Percentiles rank a stretch among this genome's conserved stretches.
Conservation (phyloP, 1,140 invertebrate genomes). For the Diabrotica virgifera region DNA sequence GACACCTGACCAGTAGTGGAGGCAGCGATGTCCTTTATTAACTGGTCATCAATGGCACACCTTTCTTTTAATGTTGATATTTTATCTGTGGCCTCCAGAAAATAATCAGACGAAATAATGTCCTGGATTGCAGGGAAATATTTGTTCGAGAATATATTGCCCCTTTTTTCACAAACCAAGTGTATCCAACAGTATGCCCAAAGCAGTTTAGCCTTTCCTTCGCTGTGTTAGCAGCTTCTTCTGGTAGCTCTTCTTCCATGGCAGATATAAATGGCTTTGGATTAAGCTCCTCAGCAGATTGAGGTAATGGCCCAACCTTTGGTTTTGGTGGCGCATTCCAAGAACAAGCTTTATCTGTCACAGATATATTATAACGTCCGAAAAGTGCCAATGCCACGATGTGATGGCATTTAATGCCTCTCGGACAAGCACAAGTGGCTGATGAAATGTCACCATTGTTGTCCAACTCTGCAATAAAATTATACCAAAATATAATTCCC, state of each 20-base stretch:
- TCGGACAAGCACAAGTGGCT: conserved; percentile 19
- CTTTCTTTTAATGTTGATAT: conserved; percentile 13
- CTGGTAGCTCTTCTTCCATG: conserved; percentile 14
- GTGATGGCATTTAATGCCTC: conserved; percentile 27
- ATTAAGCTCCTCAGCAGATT: conserved; percentile 20
- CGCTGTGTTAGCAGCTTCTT: conserved; percentile 12
- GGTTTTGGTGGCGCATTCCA: conserved; percentile 23
- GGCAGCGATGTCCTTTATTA: conserved; percentile 16
- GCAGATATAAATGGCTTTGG: conserved; percentile 22
- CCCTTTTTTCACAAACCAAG: conserved; percentile 19
- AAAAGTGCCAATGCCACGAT: conserved; percentile 19
- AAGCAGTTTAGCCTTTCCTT: conserved; percentile 13
- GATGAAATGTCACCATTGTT: neutral
- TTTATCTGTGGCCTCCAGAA: conserved; percentile 10
- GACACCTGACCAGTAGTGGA: conserved; percentile 20
- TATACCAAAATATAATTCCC: too few relatives aligned
- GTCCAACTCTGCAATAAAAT: too few relatives aligned
- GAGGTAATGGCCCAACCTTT: conserved; percentile 9
- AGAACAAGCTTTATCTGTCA: conserved; percentile 20
- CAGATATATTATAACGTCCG: conserved; percentile 22
- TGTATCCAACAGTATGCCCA: conserved; percentile 26
- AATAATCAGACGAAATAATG: conserved; percentile 17
- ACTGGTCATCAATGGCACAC: conserved; percentile 17
- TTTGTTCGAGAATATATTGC: conserved; percentile 7
- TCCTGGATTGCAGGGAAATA: conserved; percentile 8